Base-by-base conservation (phyloP, 2,888 invertebrate genomes). In the Diarsia brunnea region DNA sequence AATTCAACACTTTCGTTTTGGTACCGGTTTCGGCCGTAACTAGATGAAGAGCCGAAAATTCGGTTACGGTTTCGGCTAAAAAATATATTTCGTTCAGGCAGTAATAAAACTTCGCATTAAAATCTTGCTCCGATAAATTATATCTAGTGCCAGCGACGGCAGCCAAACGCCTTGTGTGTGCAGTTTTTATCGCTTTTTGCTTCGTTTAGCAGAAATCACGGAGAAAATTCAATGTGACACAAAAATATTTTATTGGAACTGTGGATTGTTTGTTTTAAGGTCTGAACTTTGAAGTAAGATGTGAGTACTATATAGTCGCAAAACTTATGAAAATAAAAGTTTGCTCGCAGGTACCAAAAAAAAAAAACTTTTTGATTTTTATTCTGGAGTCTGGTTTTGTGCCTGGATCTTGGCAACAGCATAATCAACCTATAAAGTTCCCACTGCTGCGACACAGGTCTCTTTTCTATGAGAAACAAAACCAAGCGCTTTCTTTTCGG, bases 151-250 rank as follows among this genome's bases (percentile, higher is more conserved):
- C 84, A 84, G 60, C 24, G 69, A 69, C 65, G 84, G 81, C 77
- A 76, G 83, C 84, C 79, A 87, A 84, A 69, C 73, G 81, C 80
- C 84, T 89, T 89, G 81, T 85, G 81, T 78, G 78, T 75, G 82
- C 83, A 82, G 79, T 85, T 84, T 89, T 89, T 89, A 89, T 89
- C 89, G 81, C 77, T 87, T 88, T 87, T 86, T 84, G 88, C 87
- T 87, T 87, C 86, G 80, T 82, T 88, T 85, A 88, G 84, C 90
- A 87, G 79, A 79, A 79, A 79, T 85, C 75, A 73, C 70, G 78
- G 79, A 76, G 79, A 84, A 69, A 51, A 73, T 76, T 73, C 58
- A 47, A 51, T 27, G 76, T 43, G 80, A 82, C 76, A 70, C 75
- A 71, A 73, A 86, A 85, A 82, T 82, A 79, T 75, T 75, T 71